Evolutionary conservation across 1,140 invertebrate genomes (phyloP).

Genomic region (Danaus melanippus): DNA sequence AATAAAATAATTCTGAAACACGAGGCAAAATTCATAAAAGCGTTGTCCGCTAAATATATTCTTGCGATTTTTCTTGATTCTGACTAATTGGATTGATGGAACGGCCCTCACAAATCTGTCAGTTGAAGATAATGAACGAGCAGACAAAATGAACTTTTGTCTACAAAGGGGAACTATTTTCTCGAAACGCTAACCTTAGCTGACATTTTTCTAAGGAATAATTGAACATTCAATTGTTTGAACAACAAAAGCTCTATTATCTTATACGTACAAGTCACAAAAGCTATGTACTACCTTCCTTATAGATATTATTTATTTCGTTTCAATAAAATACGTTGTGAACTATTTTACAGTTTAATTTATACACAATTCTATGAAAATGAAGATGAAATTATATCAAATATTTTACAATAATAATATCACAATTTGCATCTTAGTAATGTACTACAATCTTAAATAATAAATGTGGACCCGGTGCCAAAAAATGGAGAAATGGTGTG

Average conservation of each 20-base stretch:
- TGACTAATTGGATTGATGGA: slow-evolving; percentile 61
- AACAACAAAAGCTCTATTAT: no score
- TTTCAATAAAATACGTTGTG: no score
- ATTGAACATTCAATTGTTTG: no score
- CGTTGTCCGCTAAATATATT: slow-evolving; percentile 11
- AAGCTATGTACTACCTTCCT: no score
- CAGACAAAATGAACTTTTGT: slow-evolving; percentile 47
- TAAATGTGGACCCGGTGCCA: slow-evolving; percentile 62
- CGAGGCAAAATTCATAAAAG: slow-evolving; percentile 7
- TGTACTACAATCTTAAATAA: slow-evolving; percentile 54
- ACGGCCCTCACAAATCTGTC: slow-evolving; percentile 53
- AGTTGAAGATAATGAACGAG: slow-evolving; percentile 53
- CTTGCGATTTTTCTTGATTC: slow-evolving; percentile 45
- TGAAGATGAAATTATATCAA: no score
- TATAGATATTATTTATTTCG: no score
- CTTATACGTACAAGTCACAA: no score
- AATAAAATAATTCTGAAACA: slow-evolving; percentile 9
- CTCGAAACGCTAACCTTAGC: slow-evolving; percentile 11
- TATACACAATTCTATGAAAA: no score
- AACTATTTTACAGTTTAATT: no score
- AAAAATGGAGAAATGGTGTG: slow-evolving; percentile 66
- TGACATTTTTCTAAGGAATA: slow-evolving; percentile 10
- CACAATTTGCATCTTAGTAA: slow-evolving; percentile 43
- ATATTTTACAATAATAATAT: no score
- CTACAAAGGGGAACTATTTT: slow-evolving; percentile 38